Evolutionary conservation across 1,140 invertebrate species (phyloP), one percentile per base, ranked within the genome.

Genomic region (Nasonia vitripennis): DNA sequence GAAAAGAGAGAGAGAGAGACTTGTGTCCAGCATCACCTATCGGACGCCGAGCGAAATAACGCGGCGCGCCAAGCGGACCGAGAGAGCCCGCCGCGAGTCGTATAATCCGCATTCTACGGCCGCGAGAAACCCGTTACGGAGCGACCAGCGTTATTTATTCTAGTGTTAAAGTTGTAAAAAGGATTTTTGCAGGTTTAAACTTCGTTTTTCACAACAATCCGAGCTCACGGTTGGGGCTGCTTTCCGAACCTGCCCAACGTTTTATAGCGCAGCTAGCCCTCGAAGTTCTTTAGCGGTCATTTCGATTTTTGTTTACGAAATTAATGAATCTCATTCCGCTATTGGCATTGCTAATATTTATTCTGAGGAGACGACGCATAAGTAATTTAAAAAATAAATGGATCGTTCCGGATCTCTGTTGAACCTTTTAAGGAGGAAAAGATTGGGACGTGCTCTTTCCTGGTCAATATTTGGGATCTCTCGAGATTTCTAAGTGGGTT

Each of bases 11-110:
- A 67, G 78, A 70, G 67, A n/a, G 75, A 48, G n/a, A 62, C 51
- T 78, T 17, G 62, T 73, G 89, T 90, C 89, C 91, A 92, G 91
- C 91, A 92, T 92, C 91, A 92, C 89, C 92, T 93, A 92, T 90
- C 90, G 91, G 91, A 88, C 89, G 87, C 41, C 83, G 88, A 89
- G 84, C 88, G 89, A 92, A 92, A 90, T 89, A 91, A 68, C 73
- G n/a, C 20, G 0, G 68, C 10, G 80, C 27, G 31, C 27, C 27
- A 74, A 55, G 11, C 48, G 23, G 45, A 51, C 84, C 27, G 68
- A 71, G 55, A 62, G 17, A 37, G 34, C 4, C 34, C 17, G 2
- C 34, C 17, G 2, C 14, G 17, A 62, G 51, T 87, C 74, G 75
- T 77, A 78, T 89, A 90, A 90, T 91, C 89, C 89, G 89, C 90